These are phyloP conservation scores for Phortica magna DNA, from an alignment of 2,888 invertebrate species.

Conservation along the genomic window DNA sequence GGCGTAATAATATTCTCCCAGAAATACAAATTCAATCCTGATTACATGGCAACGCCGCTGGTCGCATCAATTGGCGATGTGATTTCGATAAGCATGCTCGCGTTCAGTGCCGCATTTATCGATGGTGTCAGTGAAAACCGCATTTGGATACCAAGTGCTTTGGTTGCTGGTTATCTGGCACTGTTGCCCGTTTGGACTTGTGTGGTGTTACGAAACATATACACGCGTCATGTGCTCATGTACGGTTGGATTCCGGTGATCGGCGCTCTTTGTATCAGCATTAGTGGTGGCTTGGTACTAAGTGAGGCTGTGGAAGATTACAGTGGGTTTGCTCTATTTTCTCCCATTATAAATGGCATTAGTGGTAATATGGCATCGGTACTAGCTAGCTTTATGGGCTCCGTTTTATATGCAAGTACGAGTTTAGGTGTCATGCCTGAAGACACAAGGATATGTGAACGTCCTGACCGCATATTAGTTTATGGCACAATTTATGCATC, in stretches of 20 bases:
- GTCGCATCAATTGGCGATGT: slow-evolving; percentile 56
- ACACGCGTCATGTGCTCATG: slow-evolving; percentile 38
- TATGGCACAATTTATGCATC: slow-evolving; percentile 48
- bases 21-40: slow-evolving; percentile 50
- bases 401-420: slow-evolving; percentile 37
- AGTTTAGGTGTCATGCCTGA: slow-evolving; percentile 44
- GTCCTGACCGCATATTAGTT: slow-evolving; percentile 34
- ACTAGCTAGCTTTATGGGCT: slow-evolving; percentile 47
- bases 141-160: slow-evolving; percentile 31
- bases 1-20: slow-evolving; percentile 49
- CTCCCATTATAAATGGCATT: slow-evolving; percentile 44
- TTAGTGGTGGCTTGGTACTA: slow-evolving; percentile 45
- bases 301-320: slow-evolving; percentile 35
- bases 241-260: slow-evolving; percentile 49
- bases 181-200: slow-evolving; percentile 45
- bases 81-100: slow-evolving; percentile 48
- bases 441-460: slow-evolving; percentile 36
- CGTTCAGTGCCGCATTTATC: slow-evolving; percentile 45
- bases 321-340: slow-evolving; percentile 43
- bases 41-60: slow-evolving; percentile 55
- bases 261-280: slow-evolving; percentile 46
- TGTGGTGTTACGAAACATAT: slow-evolving; percentile 40
- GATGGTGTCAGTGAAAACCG: background rate
- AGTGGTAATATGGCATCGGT: slow-evolving; percentile 43
- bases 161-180: slow-evolving; percentile 37